Evolutionary conservation across 2,113 vertebrate species (phyloP).

Genomic region (Spermophilus dauricus): DNA sequence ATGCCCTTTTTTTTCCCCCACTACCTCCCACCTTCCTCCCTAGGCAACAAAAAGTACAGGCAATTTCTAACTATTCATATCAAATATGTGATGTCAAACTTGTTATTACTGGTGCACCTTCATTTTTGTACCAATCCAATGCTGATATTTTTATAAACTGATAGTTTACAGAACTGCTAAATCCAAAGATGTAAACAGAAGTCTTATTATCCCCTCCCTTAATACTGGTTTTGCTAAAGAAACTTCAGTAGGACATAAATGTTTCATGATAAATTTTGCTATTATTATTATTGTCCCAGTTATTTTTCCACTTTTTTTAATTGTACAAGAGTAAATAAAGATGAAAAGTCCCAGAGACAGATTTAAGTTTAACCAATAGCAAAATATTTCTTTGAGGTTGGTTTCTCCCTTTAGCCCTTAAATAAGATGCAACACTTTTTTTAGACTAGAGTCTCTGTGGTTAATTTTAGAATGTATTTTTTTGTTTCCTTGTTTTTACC

Average conservation of each 20-base stretch:
- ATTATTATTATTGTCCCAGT: background rate
- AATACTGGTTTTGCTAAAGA: constrained; percentile 41
- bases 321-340: constrained; percentile 53
- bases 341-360: background rate
- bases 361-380: constrained; percentile 29
- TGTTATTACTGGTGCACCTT: constrained; percentile 36
- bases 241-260: background rate
- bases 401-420: background rate
- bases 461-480: constrained; percentile 26
- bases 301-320: constrained; percentile 12
- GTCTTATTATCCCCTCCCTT: constrained; percentile 8
- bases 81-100: background rate
- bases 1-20: background rate
- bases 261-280: constrained; percentile 18
- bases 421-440: background rate
- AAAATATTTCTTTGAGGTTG: constrained; percentile 53
- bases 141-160: constrained; percentile 25
- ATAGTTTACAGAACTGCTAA: background rate
- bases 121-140: background rate
- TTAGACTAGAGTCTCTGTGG: background rate
- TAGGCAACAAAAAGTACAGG: constrained; percentile 8
- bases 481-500: constrained; percentile 32
- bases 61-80: constrained; percentile 17
- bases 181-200: constrained; percentile 45
- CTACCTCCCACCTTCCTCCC: background rate